Percentiles rank a stretch among this genome's conserved stretches.
phyloP scores from a whole-genome alignment of 2,888 invertebrate genomes.

The Zelleria hepariella region DNA sequence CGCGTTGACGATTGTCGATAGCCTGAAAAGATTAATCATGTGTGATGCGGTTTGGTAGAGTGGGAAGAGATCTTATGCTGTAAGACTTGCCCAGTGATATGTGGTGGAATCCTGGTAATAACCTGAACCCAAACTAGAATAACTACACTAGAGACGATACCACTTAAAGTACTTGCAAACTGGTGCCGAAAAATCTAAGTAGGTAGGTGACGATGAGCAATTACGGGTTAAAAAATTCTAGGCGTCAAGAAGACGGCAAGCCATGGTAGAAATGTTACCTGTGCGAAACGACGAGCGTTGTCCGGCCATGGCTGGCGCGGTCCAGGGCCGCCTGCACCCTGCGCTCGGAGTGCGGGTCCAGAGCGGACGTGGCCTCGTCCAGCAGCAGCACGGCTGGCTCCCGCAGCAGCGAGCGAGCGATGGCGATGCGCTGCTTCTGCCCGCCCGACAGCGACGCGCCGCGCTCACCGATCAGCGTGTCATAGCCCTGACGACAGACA shows the following conservation, averaged over 20 bases:
- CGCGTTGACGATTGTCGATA: slow-evolving; percentile 80
- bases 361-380: slow-evolving; percentile 89
- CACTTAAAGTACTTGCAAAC: too few relatives aligned
- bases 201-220: too few relatives aligned
- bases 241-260: background rate
- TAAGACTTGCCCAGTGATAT: too few relatives aligned
- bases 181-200: too few relatives aligned
- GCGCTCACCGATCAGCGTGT: slow-evolving; percentile 84
- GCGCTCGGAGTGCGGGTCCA: slow-evolving; percentile 84
- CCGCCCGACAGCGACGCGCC: slow-evolving; percentile 87
- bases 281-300: slow-evolving; percentile 82
- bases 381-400: slow-evolving; percentile 81
- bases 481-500: slow-evolving; percentile 74
- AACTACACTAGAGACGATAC: background rate
- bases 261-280: slow-evolving; percentile 29
- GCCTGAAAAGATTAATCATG: slow-evolving; percentile 30
- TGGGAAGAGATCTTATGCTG: too few relatives aligned
- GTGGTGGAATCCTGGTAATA: background rate
- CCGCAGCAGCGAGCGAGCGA: slow-evolving; percentile 83
- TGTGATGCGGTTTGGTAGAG: too few relatives aligned
- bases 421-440: slow-evolving; percentile 88
- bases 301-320: slow-evolving; percentile 78
- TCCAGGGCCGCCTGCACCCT: slow-evolving; percentile 86
- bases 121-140: too few relatives aligned
- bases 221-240: too few relatives aligned